Conservation (phyloP, 1,140 invertebrate species). For the Procambarus clarkii region DNA sequence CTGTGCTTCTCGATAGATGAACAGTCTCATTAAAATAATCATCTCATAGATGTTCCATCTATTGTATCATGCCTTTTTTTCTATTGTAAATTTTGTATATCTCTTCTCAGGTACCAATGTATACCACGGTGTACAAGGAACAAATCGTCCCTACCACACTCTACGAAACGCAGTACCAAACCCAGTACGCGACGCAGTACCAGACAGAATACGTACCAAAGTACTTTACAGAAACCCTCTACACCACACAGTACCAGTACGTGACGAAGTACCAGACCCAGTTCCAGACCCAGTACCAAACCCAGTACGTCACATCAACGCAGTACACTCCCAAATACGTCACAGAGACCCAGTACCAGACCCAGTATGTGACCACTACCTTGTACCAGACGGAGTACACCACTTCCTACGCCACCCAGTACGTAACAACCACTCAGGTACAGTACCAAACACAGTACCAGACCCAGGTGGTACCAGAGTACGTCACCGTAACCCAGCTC, state of each 20-base stretch:
- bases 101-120: not conserved
- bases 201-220: not conserved
- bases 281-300: not conserved
- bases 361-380: not conserved
- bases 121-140: not conserved
- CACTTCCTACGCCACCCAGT: not conserved
- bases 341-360: not conserved
- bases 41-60: no score
- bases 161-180: not conserved
- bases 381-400: not conserved
- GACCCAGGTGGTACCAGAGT: not conserved
- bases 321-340: not conserved
- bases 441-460: not conserved
- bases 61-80: no score
- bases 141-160: not conserved
- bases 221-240: not conserved
- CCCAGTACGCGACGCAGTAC: constrained; percentile 2
- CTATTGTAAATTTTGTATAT: not conserved
- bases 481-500: not conserved
- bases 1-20: no score
- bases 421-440: not conserved
- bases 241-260: not conserved
- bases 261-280: not conserved
- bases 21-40: no score
- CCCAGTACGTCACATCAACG: constrained; percentile 2